Percentiles rank a stretch among this genome's conserved stretches.
phyloP scores from a whole-genome alignment of 2,113 vertebrate species.

The Mormyrus iriodes region DNA sequence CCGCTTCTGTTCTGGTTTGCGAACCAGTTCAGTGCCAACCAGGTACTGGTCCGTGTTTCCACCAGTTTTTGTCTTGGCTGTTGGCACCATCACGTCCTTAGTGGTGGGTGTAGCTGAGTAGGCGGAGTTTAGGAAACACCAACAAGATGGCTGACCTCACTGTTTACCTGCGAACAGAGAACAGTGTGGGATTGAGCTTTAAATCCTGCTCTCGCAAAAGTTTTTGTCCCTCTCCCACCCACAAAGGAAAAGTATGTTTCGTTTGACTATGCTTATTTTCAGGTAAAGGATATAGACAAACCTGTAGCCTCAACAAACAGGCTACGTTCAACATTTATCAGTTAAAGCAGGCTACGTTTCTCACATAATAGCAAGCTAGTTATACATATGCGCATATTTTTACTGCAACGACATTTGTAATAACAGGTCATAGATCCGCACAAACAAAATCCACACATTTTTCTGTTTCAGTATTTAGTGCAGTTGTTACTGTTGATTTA shows the following conservation, averaged over 20 bases:
- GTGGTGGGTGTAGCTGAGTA: neutral
- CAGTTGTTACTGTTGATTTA: neutral
- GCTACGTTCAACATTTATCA: neutral
- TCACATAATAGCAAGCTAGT: neutral
- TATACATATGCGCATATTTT: neutral
- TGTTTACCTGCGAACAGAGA: neutral
- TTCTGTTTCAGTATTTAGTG: neutral
- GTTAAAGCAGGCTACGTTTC: neutral
- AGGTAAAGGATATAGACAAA: neutral
- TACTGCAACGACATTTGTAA: neutral
- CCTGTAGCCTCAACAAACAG: neutral
- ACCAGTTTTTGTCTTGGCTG: neutral
- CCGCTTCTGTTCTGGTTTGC: neutral
- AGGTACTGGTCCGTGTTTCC: neutral
- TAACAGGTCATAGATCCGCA: neutral
- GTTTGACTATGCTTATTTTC: neutral
- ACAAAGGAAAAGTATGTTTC: neutral
- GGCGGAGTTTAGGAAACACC: neutral
- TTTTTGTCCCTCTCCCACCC: neutral
- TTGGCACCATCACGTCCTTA: neutral
- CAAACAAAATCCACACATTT: neutral
- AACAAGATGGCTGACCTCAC: neutral
- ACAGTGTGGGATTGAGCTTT: neutral
- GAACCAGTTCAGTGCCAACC: neutral
- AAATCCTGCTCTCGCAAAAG: neutral